A percentile compares a stretch with the other conserved stretches of the same genome.
These are phyloP conservation scores for Callithrix jacchus DNA, from an alignment of 2,113 vertebrate genomes.

Conservation along the genomic window DNA sequence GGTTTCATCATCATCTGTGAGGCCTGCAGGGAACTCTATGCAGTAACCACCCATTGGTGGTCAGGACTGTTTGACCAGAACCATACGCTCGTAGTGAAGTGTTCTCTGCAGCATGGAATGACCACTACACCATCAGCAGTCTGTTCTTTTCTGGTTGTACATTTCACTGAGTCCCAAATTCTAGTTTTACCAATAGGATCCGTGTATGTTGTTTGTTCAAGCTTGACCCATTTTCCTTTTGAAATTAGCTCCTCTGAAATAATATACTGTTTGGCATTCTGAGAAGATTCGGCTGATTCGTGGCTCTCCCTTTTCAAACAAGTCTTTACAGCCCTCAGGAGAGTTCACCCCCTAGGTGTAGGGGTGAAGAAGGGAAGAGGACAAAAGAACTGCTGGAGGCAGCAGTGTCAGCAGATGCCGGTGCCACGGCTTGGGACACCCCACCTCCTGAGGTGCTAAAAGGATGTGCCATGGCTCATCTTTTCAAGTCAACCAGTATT, in stretches of 20 bases:
- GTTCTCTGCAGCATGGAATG: slow-evolving; percentile 94
- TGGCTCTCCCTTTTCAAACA: slow-evolving; percentile 84
- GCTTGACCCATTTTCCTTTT: slow-evolving; percentile 93
- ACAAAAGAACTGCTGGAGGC: not conserved
- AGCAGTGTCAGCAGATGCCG: not conserved
- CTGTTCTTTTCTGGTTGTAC: too few relatives aligned
- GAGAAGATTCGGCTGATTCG: slow-evolving; percentile 70
- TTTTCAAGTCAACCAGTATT: not conserved
- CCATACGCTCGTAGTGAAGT: slow-evolving; percentile 95
- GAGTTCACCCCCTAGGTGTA: slow-evolving; percentile 56
- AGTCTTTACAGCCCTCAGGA: slow-evolving; percentile 55
- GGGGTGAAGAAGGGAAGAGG: not conserved
- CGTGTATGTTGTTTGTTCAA: slow-evolving; percentile 93
- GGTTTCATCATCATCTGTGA: slow-evolving; percentile 93
- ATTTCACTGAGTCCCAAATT: not conserved
- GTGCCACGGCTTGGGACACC: not conserved
- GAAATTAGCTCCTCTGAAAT: slow-evolving; percentile 89
- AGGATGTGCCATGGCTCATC: not conserved
- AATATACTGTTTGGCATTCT: slow-evolving; percentile 76
- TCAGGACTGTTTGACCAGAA: slow-evolving; percentile 97
- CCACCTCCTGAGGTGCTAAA: not conserved
- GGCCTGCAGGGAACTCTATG: slow-evolving; percentile 96
- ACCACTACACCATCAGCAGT: slow-evolving; percentile 87
- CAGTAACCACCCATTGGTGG: slow-evolving; percentile 92
- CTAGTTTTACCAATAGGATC: slow-evolving; percentile 93